These are phyloP conservation scores for Tetrao urogallus DNA, from an alignment of 2,113 vertebrate species.

Conservation along the genomic window DNA sequence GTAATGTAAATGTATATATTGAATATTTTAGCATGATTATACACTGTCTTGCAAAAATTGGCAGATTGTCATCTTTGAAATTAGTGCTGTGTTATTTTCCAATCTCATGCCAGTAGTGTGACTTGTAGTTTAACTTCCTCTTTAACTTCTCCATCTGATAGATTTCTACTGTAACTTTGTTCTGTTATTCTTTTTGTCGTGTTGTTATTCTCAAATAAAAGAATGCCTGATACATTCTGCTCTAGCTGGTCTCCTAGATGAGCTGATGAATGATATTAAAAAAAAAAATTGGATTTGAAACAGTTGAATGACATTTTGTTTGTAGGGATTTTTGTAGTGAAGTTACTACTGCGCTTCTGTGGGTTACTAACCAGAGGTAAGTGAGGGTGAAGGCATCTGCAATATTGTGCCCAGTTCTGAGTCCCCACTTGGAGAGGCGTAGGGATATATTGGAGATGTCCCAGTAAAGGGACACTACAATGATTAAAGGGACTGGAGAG, in stretches of 20 bases:
- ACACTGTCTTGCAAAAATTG: background rate
- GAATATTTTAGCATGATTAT: background rate
- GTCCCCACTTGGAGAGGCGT: background rate
- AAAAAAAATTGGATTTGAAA: background rate
- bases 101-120: background rate
- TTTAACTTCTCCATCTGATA: background rate
- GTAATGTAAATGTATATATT: background rate
- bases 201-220: background rate
- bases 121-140: background rate
- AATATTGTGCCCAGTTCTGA: background rate
- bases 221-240: background rate
- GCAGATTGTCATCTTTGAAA: background rate
- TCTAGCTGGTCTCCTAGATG: background rate
- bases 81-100: background rate
- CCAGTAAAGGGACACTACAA: background rate
- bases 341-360: background rate
- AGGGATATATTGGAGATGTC: background rate
- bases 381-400: background rate
- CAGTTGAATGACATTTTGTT: background rate
- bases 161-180: background rate
- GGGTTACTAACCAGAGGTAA: background rate
- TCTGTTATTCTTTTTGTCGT: background rate
- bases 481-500: background rate
- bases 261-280: background rate
- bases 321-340: background rate